Percentiles rank a stretch among this genome's conserved stretches.
phyloP scores from a whole-genome alignment of 2,113 vertebrate species.

The Emberiza fucata region DNA sequence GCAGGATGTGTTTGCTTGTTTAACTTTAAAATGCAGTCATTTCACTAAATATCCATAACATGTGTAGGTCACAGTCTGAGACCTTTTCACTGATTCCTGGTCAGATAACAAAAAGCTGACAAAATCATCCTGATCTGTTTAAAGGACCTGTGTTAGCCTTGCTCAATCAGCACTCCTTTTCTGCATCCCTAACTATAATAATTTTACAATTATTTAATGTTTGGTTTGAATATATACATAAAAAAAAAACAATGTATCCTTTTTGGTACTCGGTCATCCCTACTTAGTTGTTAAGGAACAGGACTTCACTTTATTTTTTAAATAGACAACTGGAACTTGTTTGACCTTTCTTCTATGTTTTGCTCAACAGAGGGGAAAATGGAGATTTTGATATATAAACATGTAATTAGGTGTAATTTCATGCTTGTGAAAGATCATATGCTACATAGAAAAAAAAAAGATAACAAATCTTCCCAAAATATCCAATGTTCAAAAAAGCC shows the following conservation, averaged over 20 bases:
- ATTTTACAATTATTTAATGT: neutral
- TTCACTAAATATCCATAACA: neutral
- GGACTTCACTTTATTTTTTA: neutral
- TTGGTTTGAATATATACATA: neutral
- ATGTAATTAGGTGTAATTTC: neutral
- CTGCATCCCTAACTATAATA: neutral
- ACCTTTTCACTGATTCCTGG: neutral
- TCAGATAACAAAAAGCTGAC: neutral
- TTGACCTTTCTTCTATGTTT: neutral
- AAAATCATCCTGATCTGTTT: neutral
- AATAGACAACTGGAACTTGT: neutral
- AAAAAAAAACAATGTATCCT: accelerated
- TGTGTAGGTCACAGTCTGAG: neutral
- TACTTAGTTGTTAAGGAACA: neutral
- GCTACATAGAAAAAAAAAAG: neutral
- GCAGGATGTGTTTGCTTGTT: neutral
- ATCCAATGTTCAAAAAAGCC: neutral
- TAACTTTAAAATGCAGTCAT: neutral
- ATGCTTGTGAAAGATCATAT: neutral
- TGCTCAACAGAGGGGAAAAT: neutral
- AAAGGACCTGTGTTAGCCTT: neutral
- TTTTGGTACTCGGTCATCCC: neutral
- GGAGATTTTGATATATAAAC: neutral
- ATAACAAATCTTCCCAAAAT: neutral
- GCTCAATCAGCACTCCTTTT: neutral